phyloP scores from a whole-genome alignment of 2,888 invertebrate genomes.

The Timema podura region DNA sequence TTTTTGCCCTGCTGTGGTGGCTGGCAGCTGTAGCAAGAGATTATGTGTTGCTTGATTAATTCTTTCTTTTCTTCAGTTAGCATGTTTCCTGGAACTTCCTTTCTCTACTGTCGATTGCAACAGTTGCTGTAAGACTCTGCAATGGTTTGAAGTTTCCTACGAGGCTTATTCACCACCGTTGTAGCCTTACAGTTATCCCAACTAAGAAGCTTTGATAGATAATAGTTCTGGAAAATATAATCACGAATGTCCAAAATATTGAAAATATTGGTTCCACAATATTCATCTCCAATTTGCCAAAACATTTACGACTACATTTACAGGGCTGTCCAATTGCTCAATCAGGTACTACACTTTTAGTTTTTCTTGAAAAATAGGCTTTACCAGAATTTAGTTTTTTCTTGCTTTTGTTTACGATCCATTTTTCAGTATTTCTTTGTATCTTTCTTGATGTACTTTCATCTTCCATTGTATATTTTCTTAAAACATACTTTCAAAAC shows the following conservation, averaged over 20 bases:
- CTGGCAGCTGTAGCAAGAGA: background rate
- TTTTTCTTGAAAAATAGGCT: slow-evolving; percentile 6
- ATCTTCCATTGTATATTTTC: background rate
- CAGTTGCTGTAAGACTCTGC: slow-evolving; percentile 4
- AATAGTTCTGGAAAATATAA: slow-evolving; percentile 4
- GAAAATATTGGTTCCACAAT: background rate
- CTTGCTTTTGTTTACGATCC: background rate
- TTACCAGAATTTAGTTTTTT: background rate
- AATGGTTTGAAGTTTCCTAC: background rate
- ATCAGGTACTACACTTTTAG: background rate
- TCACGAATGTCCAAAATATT: background rate
- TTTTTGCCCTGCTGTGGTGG: slow-evolving; percentile 10
- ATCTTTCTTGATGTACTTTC: background rate
- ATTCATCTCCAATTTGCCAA: background rate
- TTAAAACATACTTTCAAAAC: background rate
- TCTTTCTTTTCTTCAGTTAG: background rate
- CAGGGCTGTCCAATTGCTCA: background rate
- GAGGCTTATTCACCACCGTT: background rate
- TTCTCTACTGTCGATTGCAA: slow-evolving; percentile 7
- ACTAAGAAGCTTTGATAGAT: background rate
- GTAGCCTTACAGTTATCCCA: background rate
- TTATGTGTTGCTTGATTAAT: background rate
- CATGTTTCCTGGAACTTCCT: background rate
- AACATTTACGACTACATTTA: background rate
- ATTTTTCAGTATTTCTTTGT: background rate